Percentiles rank a stretch among this genome's conserved stretches.
Evolutionary conservation across 2,888 invertebrate genomes (phyloP).

Genomic region (Strigamia transsilvanica): DNA sequence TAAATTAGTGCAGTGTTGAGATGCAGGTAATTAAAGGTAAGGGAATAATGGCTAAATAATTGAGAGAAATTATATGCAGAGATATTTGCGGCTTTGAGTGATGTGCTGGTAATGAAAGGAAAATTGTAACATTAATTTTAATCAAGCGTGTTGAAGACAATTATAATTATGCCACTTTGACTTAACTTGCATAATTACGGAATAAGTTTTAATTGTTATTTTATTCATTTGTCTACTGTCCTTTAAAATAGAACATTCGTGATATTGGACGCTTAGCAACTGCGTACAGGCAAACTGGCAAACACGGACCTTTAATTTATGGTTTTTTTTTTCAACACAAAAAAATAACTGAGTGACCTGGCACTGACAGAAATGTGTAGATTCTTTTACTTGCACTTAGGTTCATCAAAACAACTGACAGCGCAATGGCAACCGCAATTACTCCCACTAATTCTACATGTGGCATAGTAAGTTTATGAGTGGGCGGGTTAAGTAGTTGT

Average conservation of each 20-base stretch:
- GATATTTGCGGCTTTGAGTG: slow-evolving; percentile 13
- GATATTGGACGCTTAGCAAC: no score
- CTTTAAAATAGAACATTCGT: no score
- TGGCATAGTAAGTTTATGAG: neutral
- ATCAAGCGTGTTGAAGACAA: neutral
- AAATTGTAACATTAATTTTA: slow-evolving; percentile 29
- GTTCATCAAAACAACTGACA: neutral
- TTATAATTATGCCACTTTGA: neutral
- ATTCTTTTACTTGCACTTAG: neutral
- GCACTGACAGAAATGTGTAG: no score
- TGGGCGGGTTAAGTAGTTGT: neutral
- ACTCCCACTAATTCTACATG: slow-evolving; percentile 3
- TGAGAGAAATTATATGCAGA: slow-evolving; percentile 26
- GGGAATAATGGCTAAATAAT: neutral
- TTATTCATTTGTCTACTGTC: no score
- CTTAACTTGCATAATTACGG: no score
- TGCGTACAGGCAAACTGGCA: no score
- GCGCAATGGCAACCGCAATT: neutral
- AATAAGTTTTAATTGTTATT: no score
- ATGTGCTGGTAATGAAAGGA: slow-evolving; percentile 14
- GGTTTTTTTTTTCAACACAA: no score
- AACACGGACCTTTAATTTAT: no score
- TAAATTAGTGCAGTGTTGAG: slow-evolving; percentile 15
- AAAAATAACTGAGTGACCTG: no score
- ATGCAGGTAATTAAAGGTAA: slow-evolving; percentile 16